These are phyloP conservation scores for Paratilapia polleni DNA, from an alignment of 2,113 vertebrate genomes.

Conservation along the genomic window DNA sequence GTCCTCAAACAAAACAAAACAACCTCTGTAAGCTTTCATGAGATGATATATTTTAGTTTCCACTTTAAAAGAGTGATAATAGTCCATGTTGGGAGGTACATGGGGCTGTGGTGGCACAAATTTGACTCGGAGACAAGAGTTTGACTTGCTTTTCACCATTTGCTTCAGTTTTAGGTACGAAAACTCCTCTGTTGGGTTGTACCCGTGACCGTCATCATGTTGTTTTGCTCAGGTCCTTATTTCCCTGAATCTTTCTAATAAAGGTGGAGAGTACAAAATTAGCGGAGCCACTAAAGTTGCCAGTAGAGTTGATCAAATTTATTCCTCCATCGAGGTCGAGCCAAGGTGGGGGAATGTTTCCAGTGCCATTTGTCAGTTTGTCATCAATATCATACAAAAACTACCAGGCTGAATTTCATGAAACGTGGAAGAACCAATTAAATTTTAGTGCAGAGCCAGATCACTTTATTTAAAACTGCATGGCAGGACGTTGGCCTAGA, in stretches of 20 bases:
- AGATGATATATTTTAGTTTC: background rate
- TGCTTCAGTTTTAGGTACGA: no score
- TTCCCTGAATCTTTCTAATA: background rate
- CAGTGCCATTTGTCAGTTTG: background rate
- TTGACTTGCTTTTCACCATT: no score
- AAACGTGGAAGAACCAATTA: background rate
- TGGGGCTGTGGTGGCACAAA: background rate
- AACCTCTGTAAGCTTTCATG: background rate
- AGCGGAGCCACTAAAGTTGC: background rate
- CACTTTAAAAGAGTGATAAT: background rate
- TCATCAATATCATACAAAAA: background rate
- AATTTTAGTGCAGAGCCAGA: background rate
- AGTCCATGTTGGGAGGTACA: background rate
- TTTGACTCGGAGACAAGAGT: no score
- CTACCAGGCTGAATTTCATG: background rate
- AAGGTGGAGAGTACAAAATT: background rate
- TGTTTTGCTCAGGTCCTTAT: background rate
- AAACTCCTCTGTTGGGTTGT: no score
- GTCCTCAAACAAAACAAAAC: background rate
- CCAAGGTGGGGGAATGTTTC: background rate
- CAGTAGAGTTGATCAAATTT: background rate
- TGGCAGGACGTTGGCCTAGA: background rate
- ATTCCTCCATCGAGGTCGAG: background rate
- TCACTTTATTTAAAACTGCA: background rate
- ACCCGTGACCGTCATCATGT: background rate